Percentiles rank a stretch among this genome's conserved stretches.
Evolutionary conservation across 2,113 vertebrate genomes (phyloP).

Genomic region (Enhydra lutris): DNA sequence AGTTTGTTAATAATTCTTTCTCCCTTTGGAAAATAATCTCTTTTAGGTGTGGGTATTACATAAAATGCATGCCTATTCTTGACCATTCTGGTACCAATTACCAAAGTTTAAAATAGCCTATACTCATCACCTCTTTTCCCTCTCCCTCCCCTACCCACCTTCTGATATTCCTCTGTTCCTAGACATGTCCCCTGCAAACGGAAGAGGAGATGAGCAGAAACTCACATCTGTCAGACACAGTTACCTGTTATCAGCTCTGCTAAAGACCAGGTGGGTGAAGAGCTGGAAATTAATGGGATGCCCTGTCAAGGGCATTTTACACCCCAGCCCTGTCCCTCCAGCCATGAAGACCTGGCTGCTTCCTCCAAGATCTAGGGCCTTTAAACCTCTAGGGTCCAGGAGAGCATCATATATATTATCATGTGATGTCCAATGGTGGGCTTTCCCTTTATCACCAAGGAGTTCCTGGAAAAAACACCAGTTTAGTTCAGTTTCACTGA

Average conservation of each 20-base stretch:
- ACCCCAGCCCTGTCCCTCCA: background rate
- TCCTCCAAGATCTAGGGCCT: background rate
- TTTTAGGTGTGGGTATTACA: constrained; percentile 12
- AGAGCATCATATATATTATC: background rate
- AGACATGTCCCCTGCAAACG: background rate
- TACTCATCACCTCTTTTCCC: background rate
- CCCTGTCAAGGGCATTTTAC: background rate
- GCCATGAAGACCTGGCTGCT: background rate
- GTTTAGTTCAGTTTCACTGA: background rate
- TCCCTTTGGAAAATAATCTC: constrained; percentile 29
- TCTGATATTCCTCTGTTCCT: background rate
- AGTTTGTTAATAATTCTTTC: constrained; percentile 37
- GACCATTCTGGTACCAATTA: constrained; percentile 25
- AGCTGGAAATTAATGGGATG: background rate
- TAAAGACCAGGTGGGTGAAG: background rate
- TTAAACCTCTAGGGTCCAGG: background rate
- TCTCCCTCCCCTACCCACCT: background rate
- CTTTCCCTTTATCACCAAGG: background rate
- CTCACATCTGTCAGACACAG: background rate
- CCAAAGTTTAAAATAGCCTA: constrained; percentile 25
- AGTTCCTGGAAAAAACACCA: background rate
- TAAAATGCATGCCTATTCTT: constrained; percentile 37
- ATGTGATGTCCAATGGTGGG: background rate
- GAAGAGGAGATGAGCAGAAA: background rate
- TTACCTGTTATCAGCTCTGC: background rate